phyloP scores from a whole-genome alignment of 2,797 vertebrate genomes.

The Chiloscyllium punctatum region DNA sequence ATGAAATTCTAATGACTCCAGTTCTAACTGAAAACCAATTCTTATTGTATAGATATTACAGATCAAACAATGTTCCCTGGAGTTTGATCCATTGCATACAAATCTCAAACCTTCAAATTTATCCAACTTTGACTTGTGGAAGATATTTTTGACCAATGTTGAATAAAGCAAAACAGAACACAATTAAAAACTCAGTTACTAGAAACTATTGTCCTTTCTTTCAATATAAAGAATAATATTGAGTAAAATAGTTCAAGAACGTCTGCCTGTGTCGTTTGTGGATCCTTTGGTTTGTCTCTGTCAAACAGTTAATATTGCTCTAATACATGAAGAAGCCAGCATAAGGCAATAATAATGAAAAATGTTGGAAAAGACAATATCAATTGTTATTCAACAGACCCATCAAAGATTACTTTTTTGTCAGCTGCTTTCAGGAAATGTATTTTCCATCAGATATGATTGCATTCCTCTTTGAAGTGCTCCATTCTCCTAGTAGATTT shows the following conservation, averaged over 20 bases:
- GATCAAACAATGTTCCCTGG: neutral
- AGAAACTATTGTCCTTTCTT: neutral
- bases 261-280: slow-evolving; percentile 74
- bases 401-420: slow-evolving; percentile 94
- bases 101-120: neutral
- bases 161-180: neutral
- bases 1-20: neutral
- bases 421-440: slow-evolving; percentile 80
- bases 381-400: slow-evolving; percentile 98
- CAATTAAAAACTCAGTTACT: slow-evolving; percentile 4
- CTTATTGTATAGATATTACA: neutral
- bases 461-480: slow-evolving; percentile 74
- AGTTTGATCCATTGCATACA: neutral
- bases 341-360: slow-evolving; percentile 95
- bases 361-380: slow-evolving; percentile 98
- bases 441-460: slow-evolving; percentile 82
- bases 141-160: neutral
- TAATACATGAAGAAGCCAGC: slow-evolving; percentile 86
- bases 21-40: neutral
- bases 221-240: neutral
- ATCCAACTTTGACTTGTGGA: neutral
- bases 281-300: slow-evolving; percentile 70
- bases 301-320: slow-evolving; percentile 95
- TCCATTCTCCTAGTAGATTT: slow-evolving; percentile 72
- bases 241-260: slow-evolving; percentile 71